These are phyloP conservation scores for Drosophila rubida DNA, from an alignment of 2,888 invertebrate genomes.

Conservation along the genomic window DNA sequence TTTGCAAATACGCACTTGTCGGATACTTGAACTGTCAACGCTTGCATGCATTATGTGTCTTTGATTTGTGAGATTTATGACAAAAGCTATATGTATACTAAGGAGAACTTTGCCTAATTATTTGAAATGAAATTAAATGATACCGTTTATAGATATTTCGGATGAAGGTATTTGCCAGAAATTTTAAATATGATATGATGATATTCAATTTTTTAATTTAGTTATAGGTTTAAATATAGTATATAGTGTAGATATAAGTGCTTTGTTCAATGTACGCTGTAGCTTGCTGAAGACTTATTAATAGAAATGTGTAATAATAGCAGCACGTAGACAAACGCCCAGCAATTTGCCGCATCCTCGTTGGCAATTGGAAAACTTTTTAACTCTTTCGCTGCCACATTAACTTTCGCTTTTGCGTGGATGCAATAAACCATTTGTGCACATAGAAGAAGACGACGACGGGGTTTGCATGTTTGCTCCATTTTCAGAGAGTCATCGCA, in stretches of 20 bases:
- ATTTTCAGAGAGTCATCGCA: conserved; percentile 75
- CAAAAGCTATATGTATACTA: neutral
- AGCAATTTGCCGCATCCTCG: neutral
- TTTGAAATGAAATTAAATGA: neutral
- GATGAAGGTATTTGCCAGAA: neutral
- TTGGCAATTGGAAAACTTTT: conserved; percentile 16
- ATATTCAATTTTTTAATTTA: too few relatives aligned
- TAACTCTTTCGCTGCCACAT: conserved; percentile 70
- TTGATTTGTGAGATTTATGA: conserved; percentile 6
- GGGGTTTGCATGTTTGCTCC: conserved; percentile 56
- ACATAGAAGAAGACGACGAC: neutral
- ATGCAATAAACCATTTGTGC: neutral
- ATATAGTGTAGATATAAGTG: too few relatives aligned
- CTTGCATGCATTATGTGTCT: conserved; percentile 29
- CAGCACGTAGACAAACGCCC: conserved; percentile 59
- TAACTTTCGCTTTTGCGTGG: conserved; percentile 64
- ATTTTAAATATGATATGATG: too few relatives aligned
- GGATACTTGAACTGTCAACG: conserved; percentile 53
- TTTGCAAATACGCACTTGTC: conserved; percentile 35
- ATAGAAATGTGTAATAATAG: conserved; percentile 74
- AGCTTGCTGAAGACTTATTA: conserved; percentile 63
- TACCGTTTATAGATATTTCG: neutral
- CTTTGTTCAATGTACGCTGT: too few relatives aligned
- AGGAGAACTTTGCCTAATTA: neutral
- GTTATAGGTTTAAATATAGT: too few relatives aligned